phyloP scores from a whole-genome alignment of 2,797 vertebrate species.

The Galagoides demidoff region DNA sequence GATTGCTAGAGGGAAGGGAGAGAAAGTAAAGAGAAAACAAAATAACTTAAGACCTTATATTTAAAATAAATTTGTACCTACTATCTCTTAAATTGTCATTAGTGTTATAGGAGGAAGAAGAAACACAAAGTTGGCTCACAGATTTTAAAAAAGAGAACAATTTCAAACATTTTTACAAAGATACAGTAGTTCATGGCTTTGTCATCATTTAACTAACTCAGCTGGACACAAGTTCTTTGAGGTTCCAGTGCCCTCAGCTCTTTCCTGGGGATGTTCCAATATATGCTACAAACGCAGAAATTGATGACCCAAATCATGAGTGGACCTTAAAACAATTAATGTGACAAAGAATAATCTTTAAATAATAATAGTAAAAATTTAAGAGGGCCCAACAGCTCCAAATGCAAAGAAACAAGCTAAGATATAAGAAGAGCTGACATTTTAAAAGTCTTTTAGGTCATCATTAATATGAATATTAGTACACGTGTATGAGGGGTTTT shows the following conservation, averaged over 20 bases:
- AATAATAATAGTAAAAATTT: constrained; percentile 2
- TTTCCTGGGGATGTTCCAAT: background rate
- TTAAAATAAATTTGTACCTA: background rate
- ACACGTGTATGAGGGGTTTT: constrained; percentile 33
- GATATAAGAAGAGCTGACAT: background rate
- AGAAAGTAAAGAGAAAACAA: background rate
- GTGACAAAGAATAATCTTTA: constrained; percentile 5
- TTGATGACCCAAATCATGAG: background rate
- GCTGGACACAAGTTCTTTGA: background rate
- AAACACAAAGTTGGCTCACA: background rate
- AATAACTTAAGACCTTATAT: background rate
- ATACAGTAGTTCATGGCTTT: background rate
- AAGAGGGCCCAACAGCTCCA: background rate
- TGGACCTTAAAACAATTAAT: background rate
- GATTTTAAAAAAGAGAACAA: background rate
- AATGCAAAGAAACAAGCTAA: constrained; percentile 12
- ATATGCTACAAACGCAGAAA: constrained; percentile 26
- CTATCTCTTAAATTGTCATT: background rate
- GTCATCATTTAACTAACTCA: background rate
- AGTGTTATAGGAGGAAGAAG: background rate
- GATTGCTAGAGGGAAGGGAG: background rate
- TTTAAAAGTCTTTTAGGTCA: background rate
- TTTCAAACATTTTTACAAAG: constrained; percentile 36
- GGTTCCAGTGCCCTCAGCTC: background rate
- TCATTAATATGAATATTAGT: constrained; percentile 26